Percentiles rank a stretch among this genome's conserved stretches.
phyloP scores from a whole-genome alignment of 1,140 invertebrate genomes.

The Ceratosolen solmsi region DNA sequence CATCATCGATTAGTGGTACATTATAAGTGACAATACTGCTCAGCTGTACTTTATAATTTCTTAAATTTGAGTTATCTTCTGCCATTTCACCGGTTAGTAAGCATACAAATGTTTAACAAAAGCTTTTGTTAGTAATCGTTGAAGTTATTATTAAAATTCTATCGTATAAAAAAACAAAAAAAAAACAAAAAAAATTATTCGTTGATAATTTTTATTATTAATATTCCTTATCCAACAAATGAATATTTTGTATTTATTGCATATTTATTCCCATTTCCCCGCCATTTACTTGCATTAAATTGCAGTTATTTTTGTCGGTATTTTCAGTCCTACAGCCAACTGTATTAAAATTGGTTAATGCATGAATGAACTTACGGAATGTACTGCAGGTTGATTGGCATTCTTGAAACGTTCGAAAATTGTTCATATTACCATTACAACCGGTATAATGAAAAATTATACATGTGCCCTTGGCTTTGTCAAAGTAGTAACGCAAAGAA shows the following conservation, averaged over 20 bases:
- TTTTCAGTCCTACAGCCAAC: too few relatives aligned
- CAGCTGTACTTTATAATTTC: conserved; percentile 64
- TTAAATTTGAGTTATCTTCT: conserved; percentile 19
- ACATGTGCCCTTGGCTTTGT: conserved; percentile 78
- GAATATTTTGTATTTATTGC: too few relatives aligned
- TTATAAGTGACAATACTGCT: conserved; percentile 71
- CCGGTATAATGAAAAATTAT: conserved; percentile 83
- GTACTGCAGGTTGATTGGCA: conserved; percentile 75
- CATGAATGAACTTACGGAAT: conserved; percentile 61
- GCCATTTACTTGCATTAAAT: too few relatives aligned
- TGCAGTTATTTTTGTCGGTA: too few relatives aligned
- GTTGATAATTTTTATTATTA: too few relatives aligned
- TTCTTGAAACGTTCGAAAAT: conserved; percentile 77
- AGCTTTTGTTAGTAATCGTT: neutral
- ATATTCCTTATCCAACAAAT: too few relatives aligned
- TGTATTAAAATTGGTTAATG: neutral
- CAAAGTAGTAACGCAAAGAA: conserved; percentile 82
- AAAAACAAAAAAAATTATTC: too few relatives aligned
- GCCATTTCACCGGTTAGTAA: conserved; percentile 27
- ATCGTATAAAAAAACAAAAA: too few relatives aligned
- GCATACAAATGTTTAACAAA: conserved; percentile 11
- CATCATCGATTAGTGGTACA: conserved; percentile 63
- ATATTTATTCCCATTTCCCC: too few relatives aligned
- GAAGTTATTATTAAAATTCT: too few relatives aligned
- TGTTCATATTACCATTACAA: conserved; percentile 84